Evolutionary conservation across 1,140 invertebrate species (phyloP).

Genomic region (Polyergus mexicanus): DNA sequence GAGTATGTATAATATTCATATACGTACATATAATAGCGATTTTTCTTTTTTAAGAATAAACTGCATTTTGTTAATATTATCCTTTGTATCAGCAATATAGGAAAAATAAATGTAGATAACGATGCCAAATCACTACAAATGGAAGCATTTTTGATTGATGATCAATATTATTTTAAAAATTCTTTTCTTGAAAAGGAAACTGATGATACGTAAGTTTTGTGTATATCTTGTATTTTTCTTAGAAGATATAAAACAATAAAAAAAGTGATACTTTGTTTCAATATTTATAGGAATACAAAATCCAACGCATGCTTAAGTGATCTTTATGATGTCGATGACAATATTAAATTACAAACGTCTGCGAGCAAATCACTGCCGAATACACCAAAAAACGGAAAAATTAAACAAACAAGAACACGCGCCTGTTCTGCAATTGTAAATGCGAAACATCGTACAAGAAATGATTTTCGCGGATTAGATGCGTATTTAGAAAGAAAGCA

Average conservation of each 20-base stretch:
- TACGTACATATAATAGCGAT: constrained; percentile 24
- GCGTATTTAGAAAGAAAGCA: constrained; percentile 54
- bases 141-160: constrained; percentile 36
- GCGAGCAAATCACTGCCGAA: constrained; percentile 64
- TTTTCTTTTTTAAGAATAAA: not conserved
- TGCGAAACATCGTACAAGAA: not conserved
- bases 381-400: constrained; percentile 50
- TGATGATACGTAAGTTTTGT: constrained; percentile 45
- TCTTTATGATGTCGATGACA: constrained; percentile 54
- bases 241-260: constrained; percentile 12
- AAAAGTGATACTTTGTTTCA: not conserved
- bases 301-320: constrained; percentile 26
- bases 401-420: constrained; percentile 31
- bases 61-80: not conserved
- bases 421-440: constrained; percentile 53
- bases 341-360: constrained; percentile 60
- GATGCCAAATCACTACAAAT: constrained; percentile 49
- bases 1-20: constrained; percentile 69
- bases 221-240: not conserved
- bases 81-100: constrained; percentile 61
- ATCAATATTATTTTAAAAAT: constrained; percentile 10
- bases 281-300: constrained; percentile 30
- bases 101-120: constrained; percentile 62
- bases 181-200: not conserved
- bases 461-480: constrained; percentile 50